Evolutionary conservation across 2,797 vertebrate genomes (phyloP).

Genomic region (Chelmon rostratus): DNA sequence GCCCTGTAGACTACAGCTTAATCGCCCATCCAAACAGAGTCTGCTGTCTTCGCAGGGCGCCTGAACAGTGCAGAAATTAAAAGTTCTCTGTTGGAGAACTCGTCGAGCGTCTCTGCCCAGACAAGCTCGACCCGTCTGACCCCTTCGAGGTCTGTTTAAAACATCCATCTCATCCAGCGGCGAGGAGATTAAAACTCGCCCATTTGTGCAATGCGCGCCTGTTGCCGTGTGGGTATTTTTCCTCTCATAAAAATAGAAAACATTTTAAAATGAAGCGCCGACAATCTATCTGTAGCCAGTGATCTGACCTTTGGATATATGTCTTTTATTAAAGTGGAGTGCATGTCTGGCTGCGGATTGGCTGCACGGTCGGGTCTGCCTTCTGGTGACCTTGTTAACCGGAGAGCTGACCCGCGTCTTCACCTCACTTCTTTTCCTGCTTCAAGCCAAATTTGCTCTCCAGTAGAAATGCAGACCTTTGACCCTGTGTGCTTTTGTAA

Average conservation of each 20-base stretch:
- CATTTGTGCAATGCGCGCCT: slow-evolving; percentile 5
- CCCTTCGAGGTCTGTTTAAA: slow-evolving; percentile 30
- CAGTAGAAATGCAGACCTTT: slow-evolving; percentile 53
- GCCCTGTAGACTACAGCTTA: slow-evolving; percentile 37
- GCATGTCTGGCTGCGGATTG: slow-evolving; percentile 55
- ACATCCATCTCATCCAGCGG: slow-evolving; percentile 20
- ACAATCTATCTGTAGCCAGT: slow-evolving; percentile 39
- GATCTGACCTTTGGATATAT: slow-evolving; percentile 54
- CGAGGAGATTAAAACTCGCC: slow-evolving; percentile 32
- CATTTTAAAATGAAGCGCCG: slow-evolving; percentile 45
- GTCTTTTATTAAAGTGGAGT: slow-evolving; percentile 44
- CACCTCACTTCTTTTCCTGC: slow-evolving; percentile 45
- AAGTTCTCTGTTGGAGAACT: slow-evolving; percentile 42
- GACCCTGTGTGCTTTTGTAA: slow-evolving; percentile 37
- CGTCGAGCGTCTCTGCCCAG: slow-evolving; percentile 27
- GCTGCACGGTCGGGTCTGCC: slow-evolving; percentile 37
- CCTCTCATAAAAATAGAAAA: slow-evolving; percentile 16
- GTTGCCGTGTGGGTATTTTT: slow-evolving; percentile 36
- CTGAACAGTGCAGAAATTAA: slow-evolving; percentile 39
- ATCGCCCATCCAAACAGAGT: slow-evolving; percentile 28
- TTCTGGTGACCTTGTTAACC: slow-evolving; percentile 59
- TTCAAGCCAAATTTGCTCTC: slow-evolving; percentile 52
- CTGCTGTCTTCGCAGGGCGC: slow-evolving; percentile 31
- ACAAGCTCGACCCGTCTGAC: slow-evolving; percentile 48
- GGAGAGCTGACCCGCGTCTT: slow-evolving; percentile 49